phyloP scores from a whole-genome alignment of 2,888 invertebrate genomes.

The Physocephala rufipes region DNA sequence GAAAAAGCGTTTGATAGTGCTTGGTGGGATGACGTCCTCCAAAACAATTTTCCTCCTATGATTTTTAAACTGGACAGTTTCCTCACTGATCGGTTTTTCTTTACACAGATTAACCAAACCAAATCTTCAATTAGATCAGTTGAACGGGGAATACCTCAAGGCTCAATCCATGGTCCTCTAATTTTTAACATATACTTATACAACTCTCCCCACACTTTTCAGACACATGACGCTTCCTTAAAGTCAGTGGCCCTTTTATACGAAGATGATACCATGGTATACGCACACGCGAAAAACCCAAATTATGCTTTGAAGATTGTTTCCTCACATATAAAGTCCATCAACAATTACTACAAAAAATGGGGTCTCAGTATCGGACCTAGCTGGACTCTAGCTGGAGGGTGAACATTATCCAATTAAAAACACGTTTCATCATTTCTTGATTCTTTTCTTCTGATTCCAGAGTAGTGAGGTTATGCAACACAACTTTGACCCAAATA shows the following conservation, averaged over 20 bases:
- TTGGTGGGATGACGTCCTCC: slow-evolving; percentile 26
- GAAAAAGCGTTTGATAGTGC: slow-evolving; percentile 35
- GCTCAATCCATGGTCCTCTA: too few species aligned
- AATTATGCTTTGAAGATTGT: background rate
- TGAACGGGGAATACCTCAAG: background rate
- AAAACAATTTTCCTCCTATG: background rate
- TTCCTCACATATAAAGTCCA: background rate
- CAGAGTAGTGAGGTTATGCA: too few species aligned
- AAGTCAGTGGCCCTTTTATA: background rate
- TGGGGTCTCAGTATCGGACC: background rate
- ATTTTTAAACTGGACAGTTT: slow-evolving; percentile 27
- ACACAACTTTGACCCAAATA: too few species aligned
- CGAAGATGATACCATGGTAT: background rate
- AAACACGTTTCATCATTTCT: background rate
- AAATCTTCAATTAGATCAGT: background rate
- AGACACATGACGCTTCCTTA: background rate
- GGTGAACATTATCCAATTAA: too few species aligned
- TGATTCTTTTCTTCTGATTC: too few species aligned
- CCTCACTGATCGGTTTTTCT: slow-evolving; percentile 10
- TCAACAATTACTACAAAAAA: background rate
- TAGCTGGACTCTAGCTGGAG: background rate
- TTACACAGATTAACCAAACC: background rate
- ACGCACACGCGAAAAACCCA: background rate
- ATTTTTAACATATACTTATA: too few species aligned
- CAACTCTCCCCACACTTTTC: background rate